phyloP scores from a whole-genome alignment of 1,140 invertebrate genomes.

The Pentalonia nigronervosa region DNA sequence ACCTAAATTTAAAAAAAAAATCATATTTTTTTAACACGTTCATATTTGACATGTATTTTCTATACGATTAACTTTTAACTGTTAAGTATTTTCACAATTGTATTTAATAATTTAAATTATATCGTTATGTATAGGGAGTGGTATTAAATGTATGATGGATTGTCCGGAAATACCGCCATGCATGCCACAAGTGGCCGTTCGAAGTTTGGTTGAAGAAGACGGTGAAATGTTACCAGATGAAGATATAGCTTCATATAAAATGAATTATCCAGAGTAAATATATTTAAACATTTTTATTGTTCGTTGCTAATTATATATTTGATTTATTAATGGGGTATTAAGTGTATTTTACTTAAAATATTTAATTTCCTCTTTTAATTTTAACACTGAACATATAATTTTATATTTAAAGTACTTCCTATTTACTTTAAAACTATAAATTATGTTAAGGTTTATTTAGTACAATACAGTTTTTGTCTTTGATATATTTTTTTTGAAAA shows the following conservation, averaged over 20 bases:
- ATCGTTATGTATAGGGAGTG: slow-evolving; percentile 29
- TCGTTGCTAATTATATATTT: background rate
- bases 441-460: too few species aligned
- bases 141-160: slow-evolving; percentile 58
- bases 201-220: slow-evolving; percentile 51
- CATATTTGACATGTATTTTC: background rate
- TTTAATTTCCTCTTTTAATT: background rate
- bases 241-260: slow-evolving; percentile 54
- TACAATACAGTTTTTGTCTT: too few species aligned
- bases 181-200: slow-evolving; percentile 44
- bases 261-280: slow-evolving; percentile 47
- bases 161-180: slow-evolving; percentile 50
- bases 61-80: background rate
- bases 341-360: background rate
- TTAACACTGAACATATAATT: too few species aligned
- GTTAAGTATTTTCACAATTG: background rate
- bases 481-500: too few species aligned
- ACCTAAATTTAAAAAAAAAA: background rate
- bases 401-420: too few species aligned
- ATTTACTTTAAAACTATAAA: too few species aligned
- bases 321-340: background rate
- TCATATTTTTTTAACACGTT: background rate
- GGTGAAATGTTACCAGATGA: slow-evolving; percentile 53
- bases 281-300: background rate
- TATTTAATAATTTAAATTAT: background rate